phyloP scores from a whole-genome alignment of 2,797 vertebrate genomes.

The Petrocephalus sullivani region DNA sequence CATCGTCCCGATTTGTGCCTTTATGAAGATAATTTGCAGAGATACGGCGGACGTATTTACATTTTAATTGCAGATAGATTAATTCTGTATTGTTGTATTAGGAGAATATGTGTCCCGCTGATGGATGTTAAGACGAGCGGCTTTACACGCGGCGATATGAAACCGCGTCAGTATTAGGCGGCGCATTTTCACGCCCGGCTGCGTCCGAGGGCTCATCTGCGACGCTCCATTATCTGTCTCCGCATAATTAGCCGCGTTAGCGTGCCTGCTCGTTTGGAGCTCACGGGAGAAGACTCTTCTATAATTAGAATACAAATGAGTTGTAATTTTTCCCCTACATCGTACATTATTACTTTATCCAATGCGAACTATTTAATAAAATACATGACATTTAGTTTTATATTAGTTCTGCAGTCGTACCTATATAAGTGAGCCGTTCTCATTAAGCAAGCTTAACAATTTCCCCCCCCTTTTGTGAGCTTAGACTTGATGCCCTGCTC shows the following conservation, averaged over 20 bases:
- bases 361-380: background rate
- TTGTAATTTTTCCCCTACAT: background rate
- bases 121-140: background rate
- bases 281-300: background rate
- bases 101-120: background rate
- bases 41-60: background rate
- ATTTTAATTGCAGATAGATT: background rate
- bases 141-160: background rate
- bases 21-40: background rate
- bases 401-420: background rate
- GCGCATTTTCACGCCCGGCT: background rate
- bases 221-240: background rate
- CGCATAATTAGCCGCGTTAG: background rate
- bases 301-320: constrained; percentile 1
- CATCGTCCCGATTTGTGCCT: background rate
- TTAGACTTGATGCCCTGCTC: background rate
- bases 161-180: background rate
- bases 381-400: background rate
- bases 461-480: background rate
- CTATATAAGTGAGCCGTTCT: background rate
- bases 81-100: background rate
- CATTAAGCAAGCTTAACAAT: background rate
- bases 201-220: background rate
- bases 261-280: background rate
- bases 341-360: background rate